Percentiles rank a stretch among this genome's conserved stretches.
These are phyloP conservation scores for Porites cylindrica DNA, from an alignment of 92 coral and sea anemone species.

Conservation along the genomic window DNA sequence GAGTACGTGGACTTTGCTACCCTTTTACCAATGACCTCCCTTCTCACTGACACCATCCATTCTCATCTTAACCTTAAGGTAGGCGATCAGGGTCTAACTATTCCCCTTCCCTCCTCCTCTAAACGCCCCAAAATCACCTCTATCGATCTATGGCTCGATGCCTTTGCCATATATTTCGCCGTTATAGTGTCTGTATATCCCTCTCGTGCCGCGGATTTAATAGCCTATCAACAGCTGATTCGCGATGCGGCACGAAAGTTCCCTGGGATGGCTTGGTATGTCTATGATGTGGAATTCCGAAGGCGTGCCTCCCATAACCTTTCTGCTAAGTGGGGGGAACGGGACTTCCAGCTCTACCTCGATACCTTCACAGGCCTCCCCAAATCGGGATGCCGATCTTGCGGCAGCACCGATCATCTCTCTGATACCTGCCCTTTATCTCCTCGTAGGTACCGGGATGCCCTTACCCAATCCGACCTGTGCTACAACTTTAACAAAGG, in stretches of 20 bases:
- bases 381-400: neutral
- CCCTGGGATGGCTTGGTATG: slow-evolving; percentile 18
- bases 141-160: neutral
- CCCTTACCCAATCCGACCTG: neutral
- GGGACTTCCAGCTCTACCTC: slow-evolving; percentile 16
- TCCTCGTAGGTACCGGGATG: neutral
- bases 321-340: slow-evolving; percentile 24
- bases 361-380: slow-evolving; percentile 32
- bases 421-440: neutral
- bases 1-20: slow-evolving; percentile 19
- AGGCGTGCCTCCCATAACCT: neutral
- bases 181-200: neutral
- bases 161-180: neutral
- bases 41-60: neutral
- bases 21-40: neutral
- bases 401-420: slow-evolving; percentile 3
- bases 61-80: no score
- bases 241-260: neutral
- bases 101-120: neutral
- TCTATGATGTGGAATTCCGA: neutral
- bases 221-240: neutral
- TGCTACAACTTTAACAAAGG: neutral
- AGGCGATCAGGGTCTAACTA: neutral
- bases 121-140: neutral
- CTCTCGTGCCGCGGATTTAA: neutral